Conservation (phyloP, 2,797 vertebrate genomes). For the Lagocephalus sceleratus region DNA sequence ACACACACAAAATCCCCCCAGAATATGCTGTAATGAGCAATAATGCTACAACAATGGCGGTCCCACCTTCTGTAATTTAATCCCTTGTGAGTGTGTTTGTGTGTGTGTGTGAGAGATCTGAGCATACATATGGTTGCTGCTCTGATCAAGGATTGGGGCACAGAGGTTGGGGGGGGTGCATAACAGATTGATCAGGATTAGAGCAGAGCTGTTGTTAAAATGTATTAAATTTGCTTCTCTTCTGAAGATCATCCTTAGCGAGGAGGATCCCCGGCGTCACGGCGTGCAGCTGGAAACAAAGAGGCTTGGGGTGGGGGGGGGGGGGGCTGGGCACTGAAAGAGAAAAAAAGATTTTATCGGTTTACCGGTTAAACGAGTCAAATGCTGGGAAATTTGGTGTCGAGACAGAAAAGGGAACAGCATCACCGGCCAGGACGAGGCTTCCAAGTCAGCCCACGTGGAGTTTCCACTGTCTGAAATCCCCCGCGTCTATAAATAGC, state of each 20-base stretch:
- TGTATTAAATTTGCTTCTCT: slow-evolving; percentile 46
- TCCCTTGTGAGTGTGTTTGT: slow-evolving; percentile 38
- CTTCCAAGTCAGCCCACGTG: slow-evolving; percentile 1
- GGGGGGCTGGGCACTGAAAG: no score
- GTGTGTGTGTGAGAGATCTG: slow-evolving; percentile 32
- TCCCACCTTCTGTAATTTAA: slow-evolving; percentile 63
- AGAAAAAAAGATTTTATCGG: slow-evolving; percentile 7
- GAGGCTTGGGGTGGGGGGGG: slow-evolving; percentile 8
- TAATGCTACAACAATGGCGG: slow-evolving; percentile 55
- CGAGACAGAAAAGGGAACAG: slow-evolving; percentile 20
- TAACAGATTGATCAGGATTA: slow-evolving; percentile 60
- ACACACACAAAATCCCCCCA: slow-evolving; percentile 51
- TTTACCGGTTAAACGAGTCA: slow-evolving; percentile 4
- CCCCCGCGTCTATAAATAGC: slow-evolving; percentile 34
- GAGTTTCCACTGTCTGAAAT: slow-evolving; percentile 22
- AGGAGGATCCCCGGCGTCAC: slow-evolving; percentile 14
- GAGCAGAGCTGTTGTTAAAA: slow-evolving; percentile 49
- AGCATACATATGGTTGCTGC: slow-evolving; percentile 63
- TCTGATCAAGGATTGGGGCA: slow-evolving; percentile 62
- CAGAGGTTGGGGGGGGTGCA: slow-evolving; percentile 21
- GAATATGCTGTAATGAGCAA: slow-evolving; percentile 66
- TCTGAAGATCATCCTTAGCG: slow-evolving; percentile 40
- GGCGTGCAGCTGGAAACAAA: slow-evolving; percentile 48
- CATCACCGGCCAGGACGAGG: slow-evolving; percentile 1
- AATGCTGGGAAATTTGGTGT: slow-evolving; percentile 16